These are phyloP conservation scores for Cyclina sinensis DNA, from an alignment of 1,140 invertebrate species.

Conservation along the genomic window DNA sequence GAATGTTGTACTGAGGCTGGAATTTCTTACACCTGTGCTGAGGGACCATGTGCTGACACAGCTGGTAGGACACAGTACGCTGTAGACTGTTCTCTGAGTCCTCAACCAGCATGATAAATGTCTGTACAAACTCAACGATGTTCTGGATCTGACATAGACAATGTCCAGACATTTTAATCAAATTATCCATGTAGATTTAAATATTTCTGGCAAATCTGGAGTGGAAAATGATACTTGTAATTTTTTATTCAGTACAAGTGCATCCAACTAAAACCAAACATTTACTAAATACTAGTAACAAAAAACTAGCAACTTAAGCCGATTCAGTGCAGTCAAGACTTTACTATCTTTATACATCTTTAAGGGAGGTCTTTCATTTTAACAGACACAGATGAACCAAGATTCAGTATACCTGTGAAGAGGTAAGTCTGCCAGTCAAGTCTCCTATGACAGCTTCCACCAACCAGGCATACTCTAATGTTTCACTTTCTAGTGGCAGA, in stretches of 20 bases:
- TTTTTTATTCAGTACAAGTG: too few relatives aligned
- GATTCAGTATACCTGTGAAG: slow-evolving; percentile 88
- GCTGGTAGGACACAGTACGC: slow-evolving; percentile 91
- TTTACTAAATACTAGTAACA: too few relatives aligned
- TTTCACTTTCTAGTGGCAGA: slow-evolving; percentile 95
- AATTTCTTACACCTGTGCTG: slow-evolving; percentile 91
- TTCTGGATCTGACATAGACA: slow-evolving; percentile 90
- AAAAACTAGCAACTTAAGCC: too few relatives aligned
- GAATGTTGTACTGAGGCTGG: slow-evolving; percentile 80
- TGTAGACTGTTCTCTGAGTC: slow-evolving; percentile 96
- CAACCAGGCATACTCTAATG: slow-evolving; percentile 98
- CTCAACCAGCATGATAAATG: slow-evolving; percentile 93
- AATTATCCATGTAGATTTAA: too few relatives aligned
- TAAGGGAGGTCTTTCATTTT: too few relatives aligned
- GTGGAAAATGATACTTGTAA: too few relatives aligned
- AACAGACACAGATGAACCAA: too few relatives aligned
- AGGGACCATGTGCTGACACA: slow-evolving; percentile 95
- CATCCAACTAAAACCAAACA: too few relatives aligned
- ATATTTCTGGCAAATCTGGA: too few relatives aligned
- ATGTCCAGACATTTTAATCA: too few relatives aligned
- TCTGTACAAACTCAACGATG: slow-evolving; percentile 95
- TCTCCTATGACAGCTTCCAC: slow-evolving; percentile 89
- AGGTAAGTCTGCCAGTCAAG: slow-evolving; percentile 88
- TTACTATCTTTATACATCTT: too few relatives aligned
- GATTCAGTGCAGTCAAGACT: too few relatives aligned